Percentiles rank a stretch among this genome's conserved stretches.
These are phyloP conservation scores for Pelecanoides urinatrix DNA, from an alignment of 2,113 vertebrate species.

Conservation along the genomic window DNA sequence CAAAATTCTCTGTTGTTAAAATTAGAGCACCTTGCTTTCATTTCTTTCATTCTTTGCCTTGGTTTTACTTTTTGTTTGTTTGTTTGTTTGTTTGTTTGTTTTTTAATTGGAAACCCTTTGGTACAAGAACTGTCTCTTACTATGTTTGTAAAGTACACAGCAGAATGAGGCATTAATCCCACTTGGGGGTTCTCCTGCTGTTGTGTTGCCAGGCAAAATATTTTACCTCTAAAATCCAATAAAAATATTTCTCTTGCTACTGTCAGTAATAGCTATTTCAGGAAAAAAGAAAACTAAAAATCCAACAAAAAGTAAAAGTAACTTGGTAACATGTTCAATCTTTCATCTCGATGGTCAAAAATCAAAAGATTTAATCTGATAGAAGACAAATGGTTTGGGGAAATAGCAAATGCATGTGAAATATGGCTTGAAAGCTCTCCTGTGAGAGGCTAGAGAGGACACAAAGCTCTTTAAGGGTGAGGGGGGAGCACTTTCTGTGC, in stretches of 20 bases:
- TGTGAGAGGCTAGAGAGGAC: conserved; percentile 59
- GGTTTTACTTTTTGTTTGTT: no score
- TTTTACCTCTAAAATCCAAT: background rate
- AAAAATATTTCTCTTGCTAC: background rate
- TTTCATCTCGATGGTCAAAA: conserved; percentile 44
- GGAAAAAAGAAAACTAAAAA: background rate
- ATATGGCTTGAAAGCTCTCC: conserved; percentile 59
- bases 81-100: background rate
- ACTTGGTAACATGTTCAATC: background rate
- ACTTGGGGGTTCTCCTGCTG: background rate
- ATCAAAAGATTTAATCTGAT: conserved; percentile 48
- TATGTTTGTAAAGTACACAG: background rate
- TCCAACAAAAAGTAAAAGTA: background rate
- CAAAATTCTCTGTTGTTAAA: background rate
- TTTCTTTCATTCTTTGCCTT: background rate
- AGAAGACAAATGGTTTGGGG: conserved; percentile 50
- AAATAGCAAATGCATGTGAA: conserved; percentile 44
- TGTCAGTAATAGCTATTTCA: background rate
- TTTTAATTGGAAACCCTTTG: background rate
- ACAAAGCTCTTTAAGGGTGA: conserved; percentile 50
- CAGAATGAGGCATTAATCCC: background rate
- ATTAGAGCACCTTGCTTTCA: background rate
- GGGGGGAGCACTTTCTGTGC: conserved; percentile 32
- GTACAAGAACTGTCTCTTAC: background rate
- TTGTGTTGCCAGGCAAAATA: background rate